Percentiles rank a stretch among this genome's conserved stretches.
phyloP scores from a whole-genome alignment of 1,140 invertebrate genomes.

The Solenopsis fugax region DNA sequence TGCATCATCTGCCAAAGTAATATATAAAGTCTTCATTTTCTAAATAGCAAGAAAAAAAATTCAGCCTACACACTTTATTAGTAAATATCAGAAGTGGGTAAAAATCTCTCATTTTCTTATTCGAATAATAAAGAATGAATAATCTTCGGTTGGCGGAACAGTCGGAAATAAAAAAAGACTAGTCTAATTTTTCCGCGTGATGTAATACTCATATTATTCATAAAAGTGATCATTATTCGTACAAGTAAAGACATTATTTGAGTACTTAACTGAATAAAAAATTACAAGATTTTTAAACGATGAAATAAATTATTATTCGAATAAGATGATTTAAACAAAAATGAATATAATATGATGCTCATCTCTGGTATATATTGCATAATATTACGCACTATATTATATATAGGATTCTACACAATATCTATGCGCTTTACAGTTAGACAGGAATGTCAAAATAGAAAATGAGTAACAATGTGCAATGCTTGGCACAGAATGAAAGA shows the following conservation, averaged over 20 bases:
- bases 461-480: conserved; percentile 39
- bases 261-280: background rate
- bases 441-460: conserved; percentile 7
- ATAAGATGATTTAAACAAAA: conserved; percentile 2
- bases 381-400: background rate
- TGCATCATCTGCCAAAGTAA: background rate
- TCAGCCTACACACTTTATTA: conserved; percentile 1
- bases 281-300: background rate
- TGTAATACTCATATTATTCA: conserved; percentile 21
- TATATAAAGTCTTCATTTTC: background rate
- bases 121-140: background rate
- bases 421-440: conserved; percentile 10
- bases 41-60: conserved; percentile 4
- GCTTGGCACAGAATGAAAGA: conserved; percentile 4
- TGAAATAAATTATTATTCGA: background rate
- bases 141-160: no score
- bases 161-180: background rate
- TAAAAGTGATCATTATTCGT: conserved; percentile 1
- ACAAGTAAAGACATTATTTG: background rate
- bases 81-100: background rate
- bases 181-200: background rate
- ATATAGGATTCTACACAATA: conserved; percentile 13
- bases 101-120: background rate
- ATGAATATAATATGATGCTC: conserved; percentile 7
- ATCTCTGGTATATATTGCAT: conserved; percentile 17